Base-by-base conservation (phyloP, 2,888 invertebrate genomes). In the Trichopria drosophilae region DNA sequence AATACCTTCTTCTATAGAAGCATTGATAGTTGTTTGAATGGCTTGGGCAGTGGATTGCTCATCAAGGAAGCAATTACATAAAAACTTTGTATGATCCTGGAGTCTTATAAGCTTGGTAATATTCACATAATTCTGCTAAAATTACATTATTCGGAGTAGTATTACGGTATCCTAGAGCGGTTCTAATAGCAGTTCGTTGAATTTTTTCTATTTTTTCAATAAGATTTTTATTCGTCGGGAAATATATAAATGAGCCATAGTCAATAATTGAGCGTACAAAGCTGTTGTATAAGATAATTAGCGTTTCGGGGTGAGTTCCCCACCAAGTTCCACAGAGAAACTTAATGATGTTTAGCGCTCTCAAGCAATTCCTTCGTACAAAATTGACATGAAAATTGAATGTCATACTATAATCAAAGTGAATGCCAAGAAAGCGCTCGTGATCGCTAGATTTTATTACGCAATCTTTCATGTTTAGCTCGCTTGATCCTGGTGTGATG, bases 271-370 rank as follows among this genome's bases (percentile, higher is more conserved):
- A 41, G 6, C 49, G 28, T 1, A 49, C 22, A 15, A 16, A 36
- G 18, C 29, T 49, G 26, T 49, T 49, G 16, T 42, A 49, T 1
- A 42, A 6, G 1, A 9, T 35, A 1, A 42, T 6, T 5, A 36
- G 10, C 5, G 29, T 42, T 1, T 12, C 9, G 2, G 42, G 41
- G 16, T 36, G 19, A 9, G 36, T 3, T 1, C 36, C 36, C 42
- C 42, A 36, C 23, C 29, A 42, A 7, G 35, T 28, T 3, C 48
- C n/a, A n/a, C n/a, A n/a, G n/a, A n/a, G n/a, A n/a, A n/a, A n/a
- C n/a, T n/a, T n/a, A n/a, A n/a, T n/a, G 3, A 48, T 41, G 12
- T 48, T 48, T 7, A 34, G 1, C 3, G 41, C 15, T 29, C n/a
- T 20, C 5, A 2, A 10, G 29, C 19, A 19, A 15, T 22, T 34